A percentile compares a stretch with the other conserved stretches of the same genome.
These are phyloP conservation scores for Urocitellus parryii DNA, from an alignment of 2,113 vertebrate species.

Conservation along the genomic window DNA sequence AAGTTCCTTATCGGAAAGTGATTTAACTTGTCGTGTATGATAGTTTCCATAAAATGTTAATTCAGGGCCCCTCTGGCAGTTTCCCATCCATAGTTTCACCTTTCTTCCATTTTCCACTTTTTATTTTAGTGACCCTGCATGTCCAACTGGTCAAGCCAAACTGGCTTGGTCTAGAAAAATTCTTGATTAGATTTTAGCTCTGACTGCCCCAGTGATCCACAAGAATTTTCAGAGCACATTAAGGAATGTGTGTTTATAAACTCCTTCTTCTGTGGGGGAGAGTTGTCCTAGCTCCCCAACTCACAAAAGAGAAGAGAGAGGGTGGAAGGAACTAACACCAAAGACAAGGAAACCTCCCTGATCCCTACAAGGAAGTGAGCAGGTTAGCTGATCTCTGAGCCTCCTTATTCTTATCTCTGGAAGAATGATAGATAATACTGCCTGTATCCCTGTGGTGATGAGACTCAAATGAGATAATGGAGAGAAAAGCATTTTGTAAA, in stretches of 20 bases:
- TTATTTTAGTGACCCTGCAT: neutral
- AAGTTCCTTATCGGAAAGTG: neutral
- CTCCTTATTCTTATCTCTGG: neutral
- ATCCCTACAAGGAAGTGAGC: neutral
- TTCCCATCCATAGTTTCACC: neutral
- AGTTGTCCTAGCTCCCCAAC: neutral
- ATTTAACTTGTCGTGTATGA: neutral
- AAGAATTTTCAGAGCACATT: slow-evolving; percentile 26
- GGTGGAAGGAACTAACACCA: neutral
- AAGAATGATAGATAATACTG: neutral
- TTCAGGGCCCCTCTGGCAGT: neutral
- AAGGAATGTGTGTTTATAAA: slow-evolving; percentile 44
- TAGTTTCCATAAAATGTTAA: neutral
- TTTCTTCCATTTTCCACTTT: neutral
- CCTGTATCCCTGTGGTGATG: neutral
- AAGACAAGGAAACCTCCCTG: neutral
- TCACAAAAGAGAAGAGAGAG: neutral
- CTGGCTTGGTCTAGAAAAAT: neutral
- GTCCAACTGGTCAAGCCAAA: neutral
- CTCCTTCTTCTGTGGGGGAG: neutral
- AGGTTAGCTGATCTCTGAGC: neutral
- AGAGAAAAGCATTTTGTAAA: slow-evolving; percentile 54
- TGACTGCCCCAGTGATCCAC: neutral
- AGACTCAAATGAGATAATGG: slow-evolving; percentile 52
- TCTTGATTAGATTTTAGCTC: slow-evolving; percentile 4